Base-by-base conservation (phyloP, 2,888 invertebrate species). In the Sturmia bella region DNA sequence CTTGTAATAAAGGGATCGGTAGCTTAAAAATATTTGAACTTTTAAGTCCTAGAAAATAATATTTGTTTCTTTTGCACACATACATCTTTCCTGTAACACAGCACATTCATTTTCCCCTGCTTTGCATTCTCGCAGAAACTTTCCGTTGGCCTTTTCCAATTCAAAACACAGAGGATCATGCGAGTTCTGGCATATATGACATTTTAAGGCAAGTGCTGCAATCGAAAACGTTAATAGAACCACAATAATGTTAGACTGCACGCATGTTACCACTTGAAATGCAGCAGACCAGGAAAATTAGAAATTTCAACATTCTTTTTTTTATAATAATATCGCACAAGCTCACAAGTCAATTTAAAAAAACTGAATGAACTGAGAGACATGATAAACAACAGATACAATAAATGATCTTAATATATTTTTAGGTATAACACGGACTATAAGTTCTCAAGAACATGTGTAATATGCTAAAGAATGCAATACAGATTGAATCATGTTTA, bases 131-230 rank as follows among this genome's bases (percentile, higher is more conserved):
- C 17, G 12, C 5, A 76, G 15, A 37, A 69, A 61, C 3, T 21
- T 54, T 4, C 17, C 52, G 3, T 54, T 15, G 4, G 52, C 13
- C 0, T 61, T 52, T 61, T 68, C 43, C 13, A 69, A 9, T n/a
- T 19, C 9, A 11, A 21, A 69, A 17, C 76, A 76, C 3, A 9
- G 24, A 3, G 52, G 52, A 9, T 41, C 19, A 17, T 61, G 50
- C 1, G 37, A 43, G 6, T 68, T 76, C 2, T 68, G 32, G 17
- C 76, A 76, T 43, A 43, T 17, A 17, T 76, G 52, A 52, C 68
- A 76, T 19, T 68, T 68, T 0, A 75, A 32, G 1, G 41, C 24
- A 32, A 68, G 68, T 43, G 52, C 76, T 76, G 9, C 13, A 37
- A 37, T n/a, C 19, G 12, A 52, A 43, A 15, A 32, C 11, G 45